phyloP scores from a whole-genome alignment of 1,140 invertebrate genomes.

The Drosophila parvula region DNA sequence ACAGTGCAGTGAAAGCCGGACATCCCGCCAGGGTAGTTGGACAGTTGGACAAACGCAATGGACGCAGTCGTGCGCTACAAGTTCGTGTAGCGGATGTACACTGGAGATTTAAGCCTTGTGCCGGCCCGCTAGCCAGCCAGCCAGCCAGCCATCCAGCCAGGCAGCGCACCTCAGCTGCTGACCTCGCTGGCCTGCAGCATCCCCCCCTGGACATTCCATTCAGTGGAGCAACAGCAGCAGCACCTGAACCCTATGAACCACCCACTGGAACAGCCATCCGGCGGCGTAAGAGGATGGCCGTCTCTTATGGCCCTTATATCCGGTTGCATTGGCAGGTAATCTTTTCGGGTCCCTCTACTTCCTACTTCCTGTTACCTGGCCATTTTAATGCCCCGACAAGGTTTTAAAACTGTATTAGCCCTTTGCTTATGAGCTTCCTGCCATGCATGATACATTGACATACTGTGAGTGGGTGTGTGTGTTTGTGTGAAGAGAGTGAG shows the following conservation, averaged over 20 bases:
- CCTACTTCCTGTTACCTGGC: constrained; percentile 57
- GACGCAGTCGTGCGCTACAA: constrained; percentile 74
- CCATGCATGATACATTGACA: constrained; percentile 51
- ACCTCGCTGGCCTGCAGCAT: constrained; percentile 32
- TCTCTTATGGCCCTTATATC: constrained; percentile 69
- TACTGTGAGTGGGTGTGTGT: constrained; percentile 16
- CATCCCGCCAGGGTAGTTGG: constrained; percentile 17
- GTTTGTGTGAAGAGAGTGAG: constrained; percentile 19
- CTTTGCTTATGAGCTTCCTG: constrained; percentile 45
- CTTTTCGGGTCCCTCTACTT: constrained; percentile 65
- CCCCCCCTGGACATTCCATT: not conserved
- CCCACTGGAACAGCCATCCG: constrained; percentile 20
- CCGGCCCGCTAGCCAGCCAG: not conserved
- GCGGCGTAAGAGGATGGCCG: constrained; percentile 39
- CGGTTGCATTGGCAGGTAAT: constrained; percentile 81
- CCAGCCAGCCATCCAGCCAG: not conserved
- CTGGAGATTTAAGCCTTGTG: constrained; percentile 77
- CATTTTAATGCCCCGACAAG: constrained; percentile 66
- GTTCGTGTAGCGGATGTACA: constrained; percentile 79
- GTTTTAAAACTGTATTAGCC: constrained; percentile 78
- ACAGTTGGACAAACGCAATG: constrained; percentile 38
- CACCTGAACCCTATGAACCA: constrained; percentile 6
- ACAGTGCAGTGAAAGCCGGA: constrained; percentile 25
- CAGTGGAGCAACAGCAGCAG: constrained; percentile 2
- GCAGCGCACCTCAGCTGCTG: constrained; percentile 36